A percentile compares a stretch with the other conserved stretches of the same genome.
phyloP scores from a whole-genome alignment of 1,140 invertebrate genomes.

The Diorhabda sublineata region DNA sequence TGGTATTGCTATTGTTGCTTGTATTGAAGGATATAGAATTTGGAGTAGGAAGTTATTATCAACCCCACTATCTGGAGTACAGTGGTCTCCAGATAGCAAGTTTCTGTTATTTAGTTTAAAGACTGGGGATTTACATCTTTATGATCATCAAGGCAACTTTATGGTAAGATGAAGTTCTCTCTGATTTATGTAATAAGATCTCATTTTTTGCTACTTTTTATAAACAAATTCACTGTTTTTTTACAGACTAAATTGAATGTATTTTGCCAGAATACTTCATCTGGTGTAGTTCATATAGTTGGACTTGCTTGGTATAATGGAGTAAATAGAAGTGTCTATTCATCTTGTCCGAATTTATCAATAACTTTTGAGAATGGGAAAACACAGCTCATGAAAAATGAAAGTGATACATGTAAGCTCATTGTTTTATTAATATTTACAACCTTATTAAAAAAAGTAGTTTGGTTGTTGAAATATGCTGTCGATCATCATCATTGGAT shows the following conservation, averaged over 20 bases:
- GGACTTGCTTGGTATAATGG: slow-evolving; percentile 86
- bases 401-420: slow-evolving; percentile 71
- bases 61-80: slow-evolving; percentile 67
- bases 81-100: slow-evolving; percentile 95
- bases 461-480: no score
- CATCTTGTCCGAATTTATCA: slow-evolving; percentile 73
- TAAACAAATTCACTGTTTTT: not conserved
- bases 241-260: slow-evolving; percentile 62
- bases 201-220: no score
- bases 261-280: slow-evolving; percentile 54
- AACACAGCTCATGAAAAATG: slow-evolving; percentile 83
- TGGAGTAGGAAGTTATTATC: slow-evolving; percentile 97
- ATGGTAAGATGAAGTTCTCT: slow-evolving; percentile 45
- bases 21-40: slow-evolving; percentile 95
- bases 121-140: slow-evolving; percentile 90
- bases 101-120: slow-evolving; percentile 85
- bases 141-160: slow-evolving; percentile 86
- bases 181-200: not conserved
- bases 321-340: slow-evolving; percentile 61
- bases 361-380: slow-evolving; percentile 85
- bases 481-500: no score
- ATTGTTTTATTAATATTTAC: not conserved
- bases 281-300: slow-evolving; percentile 53
- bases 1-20: slow-evolving; percentile 72
- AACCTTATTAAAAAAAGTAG: no score